Percentiles rank a stretch among this genome's conserved stretches.
phyloP scores from a whole-genome alignment of 2,888 invertebrate species.

The Polydesmus complanatus region DNA sequence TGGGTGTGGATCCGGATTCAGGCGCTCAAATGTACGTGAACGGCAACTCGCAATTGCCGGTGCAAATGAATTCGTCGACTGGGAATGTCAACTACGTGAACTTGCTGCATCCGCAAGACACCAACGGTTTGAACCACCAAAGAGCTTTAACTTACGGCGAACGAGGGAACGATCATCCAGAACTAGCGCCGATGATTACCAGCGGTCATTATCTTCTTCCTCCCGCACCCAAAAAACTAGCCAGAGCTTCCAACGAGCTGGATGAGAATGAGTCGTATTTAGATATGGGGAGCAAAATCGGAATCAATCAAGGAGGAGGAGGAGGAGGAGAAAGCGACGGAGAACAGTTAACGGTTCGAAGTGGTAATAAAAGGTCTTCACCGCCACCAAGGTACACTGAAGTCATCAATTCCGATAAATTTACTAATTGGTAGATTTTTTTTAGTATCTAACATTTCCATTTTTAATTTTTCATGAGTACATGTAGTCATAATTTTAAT shows the following conservation, averaged over 20 bases:
- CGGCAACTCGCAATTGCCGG: neutral
- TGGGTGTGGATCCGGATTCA: neutral
- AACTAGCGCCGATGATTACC: slow-evolving; percentile 5
- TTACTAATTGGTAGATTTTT: too few species aligned
- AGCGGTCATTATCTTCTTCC: slow-evolving; percentile 5
- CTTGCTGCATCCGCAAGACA: neutral
- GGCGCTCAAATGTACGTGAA: neutral
- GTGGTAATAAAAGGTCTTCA: neutral
- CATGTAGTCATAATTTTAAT: too few species aligned
- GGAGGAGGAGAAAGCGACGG: neutral
- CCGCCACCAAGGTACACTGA: slow-evolving; percentile 13
- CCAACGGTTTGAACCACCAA: neutral
- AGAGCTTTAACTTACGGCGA: slow-evolving; percentile 4
- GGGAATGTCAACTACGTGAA: slow-evolving; percentile 9
- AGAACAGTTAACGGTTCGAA: neutral
- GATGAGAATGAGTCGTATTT: slow-evolving; percentile 1
- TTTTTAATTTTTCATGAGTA: too few species aligned
- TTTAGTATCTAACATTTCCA: too few species aligned
- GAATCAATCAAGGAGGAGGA: neutral
- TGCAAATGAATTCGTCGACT: neutral
- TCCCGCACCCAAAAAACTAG: neutral
- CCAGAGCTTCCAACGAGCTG: neutral
- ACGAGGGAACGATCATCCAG: neutral
- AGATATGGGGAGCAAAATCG: slow-evolving; percentile 9
- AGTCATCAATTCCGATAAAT: neutral